These are phyloP conservation scores for Falco punctatus DNA, from an alignment of 2,113 vertebrate genomes.

Conservation along the genomic window DNA sequence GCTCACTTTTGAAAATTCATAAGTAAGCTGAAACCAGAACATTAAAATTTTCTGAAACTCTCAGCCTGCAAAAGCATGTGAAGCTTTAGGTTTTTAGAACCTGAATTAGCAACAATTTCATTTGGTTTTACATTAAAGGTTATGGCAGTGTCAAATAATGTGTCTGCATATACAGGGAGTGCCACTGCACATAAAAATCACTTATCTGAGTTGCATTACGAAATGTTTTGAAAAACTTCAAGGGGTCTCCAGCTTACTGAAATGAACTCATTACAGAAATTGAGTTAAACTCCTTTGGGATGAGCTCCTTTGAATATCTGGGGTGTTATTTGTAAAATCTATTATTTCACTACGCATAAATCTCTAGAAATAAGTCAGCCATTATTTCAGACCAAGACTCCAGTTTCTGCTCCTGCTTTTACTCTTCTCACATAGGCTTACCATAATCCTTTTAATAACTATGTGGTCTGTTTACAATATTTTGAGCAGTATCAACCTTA, in stretches of 20 bases:
- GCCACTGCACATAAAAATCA: not conserved
- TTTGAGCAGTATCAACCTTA: not conserved
- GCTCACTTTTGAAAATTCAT: not conserved
- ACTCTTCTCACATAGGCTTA: not conserved
- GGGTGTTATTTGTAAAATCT: not conserved
- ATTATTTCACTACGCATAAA: not conserved
- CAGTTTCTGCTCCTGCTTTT: not conserved
- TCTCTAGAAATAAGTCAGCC: not conserved
- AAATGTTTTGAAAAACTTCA: slow-evolving; percentile 4
- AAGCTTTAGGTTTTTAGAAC: not conserved
- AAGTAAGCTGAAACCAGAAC: not conserved
- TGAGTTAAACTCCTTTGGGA: not conserved
- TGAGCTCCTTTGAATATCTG: not conserved
- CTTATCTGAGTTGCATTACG: not conserved
- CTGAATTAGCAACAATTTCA: not conserved
- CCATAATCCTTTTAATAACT: slow-evolving; percentile 45
- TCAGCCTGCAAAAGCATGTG: not conserved
- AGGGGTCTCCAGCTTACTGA: not conserved
- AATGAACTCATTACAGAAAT: not conserved
- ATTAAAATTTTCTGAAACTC: not conserved
- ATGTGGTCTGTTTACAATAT: slow-evolving; percentile 30
- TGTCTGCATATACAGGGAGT: not conserved
- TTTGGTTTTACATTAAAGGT: not conserved
- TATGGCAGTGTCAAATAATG: not conserved
- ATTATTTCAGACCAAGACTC: not conserved